A percentile compares a stretch with the other conserved stretches of the same genome.
These are phyloP conservation scores for Sciurus niger DNA, from an alignment of 2,113 vertebrate species.

Conservation along the genomic window DNA sequence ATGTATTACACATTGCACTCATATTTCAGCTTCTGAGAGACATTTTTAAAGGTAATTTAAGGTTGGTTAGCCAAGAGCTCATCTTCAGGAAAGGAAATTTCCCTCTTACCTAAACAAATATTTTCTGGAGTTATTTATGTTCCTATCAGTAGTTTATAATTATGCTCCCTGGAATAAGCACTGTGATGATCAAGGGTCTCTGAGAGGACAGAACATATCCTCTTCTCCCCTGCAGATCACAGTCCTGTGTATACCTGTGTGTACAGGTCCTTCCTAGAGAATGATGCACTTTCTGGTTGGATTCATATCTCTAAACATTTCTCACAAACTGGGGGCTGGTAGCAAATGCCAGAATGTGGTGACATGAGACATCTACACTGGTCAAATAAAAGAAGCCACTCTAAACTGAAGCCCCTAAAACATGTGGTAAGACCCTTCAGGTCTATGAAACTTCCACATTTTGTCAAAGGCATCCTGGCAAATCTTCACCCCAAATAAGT, in stretches of 20 bases:
- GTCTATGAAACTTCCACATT: not conserved
- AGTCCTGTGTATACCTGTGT: not conserved
- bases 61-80: slow-evolving; percentile 71
- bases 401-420: slow-evolving; percentile 43
- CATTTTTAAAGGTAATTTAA: slow-evolving; percentile 75
- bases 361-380: slow-evolving; percentile 3
- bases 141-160: slow-evolving; percentile 68
- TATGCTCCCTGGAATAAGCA: slow-evolving; percentile 34
- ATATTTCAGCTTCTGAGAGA: slow-evolving; percentile 59
- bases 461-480: slow-evolving; percentile 21
- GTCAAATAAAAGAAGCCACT: slow-evolving; percentile 54
- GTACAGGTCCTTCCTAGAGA: not conserved
- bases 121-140: slow-evolving; percentile 72
- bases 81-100: slow-evolving; percentile 70
- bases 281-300: not conserved
- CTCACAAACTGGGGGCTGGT: not conserved
- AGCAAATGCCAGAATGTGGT: slow-evolving; percentile 21
- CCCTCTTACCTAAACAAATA: slow-evolving; percentile 68
- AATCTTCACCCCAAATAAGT: slow-evolving; percentile 15
- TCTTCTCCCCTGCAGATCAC: not conserved
- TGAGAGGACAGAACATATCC: not conserved
- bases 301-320: slow-evolving; percentile 24
- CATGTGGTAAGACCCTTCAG: not conserved
- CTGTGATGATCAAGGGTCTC: not conserved
- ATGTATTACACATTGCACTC: not conserved